phyloP scores from a whole-genome alignment of 2,888 invertebrate genomes.

The Megalurothrips usitatus region DNA sequence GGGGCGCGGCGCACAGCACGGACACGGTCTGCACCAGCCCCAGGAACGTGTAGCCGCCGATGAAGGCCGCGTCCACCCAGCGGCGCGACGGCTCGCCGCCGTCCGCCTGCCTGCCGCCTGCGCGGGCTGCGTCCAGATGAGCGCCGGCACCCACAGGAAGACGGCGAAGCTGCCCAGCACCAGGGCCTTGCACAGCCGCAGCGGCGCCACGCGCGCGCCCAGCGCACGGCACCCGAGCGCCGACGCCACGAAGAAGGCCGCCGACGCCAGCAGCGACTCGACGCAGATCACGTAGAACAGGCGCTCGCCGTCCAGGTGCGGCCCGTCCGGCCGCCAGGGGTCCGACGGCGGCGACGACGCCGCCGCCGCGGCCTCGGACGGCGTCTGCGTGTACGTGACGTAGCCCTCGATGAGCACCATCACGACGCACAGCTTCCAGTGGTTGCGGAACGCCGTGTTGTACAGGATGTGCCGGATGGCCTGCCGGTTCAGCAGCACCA shows the following conservation, averaged over 20 bases:
- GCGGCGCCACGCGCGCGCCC: neutral
- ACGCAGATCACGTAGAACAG: conserved; percentile 12
- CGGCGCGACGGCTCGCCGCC: neutral
- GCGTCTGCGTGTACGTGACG: conserved; percentile 31
- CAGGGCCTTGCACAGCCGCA: conserved; percentile 1
- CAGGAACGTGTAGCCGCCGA: conserved; percentile 17
- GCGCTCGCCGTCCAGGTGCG: neutral
- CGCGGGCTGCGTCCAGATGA: neutral
- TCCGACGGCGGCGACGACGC: neutral
- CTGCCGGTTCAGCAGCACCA: conserved; percentile 71
- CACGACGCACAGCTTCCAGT: conserved; percentile 76
- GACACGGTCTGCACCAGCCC: conserved; percentile 11
- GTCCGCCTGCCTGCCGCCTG: too few species aligned
- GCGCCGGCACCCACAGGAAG: conserved; percentile 11
- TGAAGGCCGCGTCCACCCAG: conserved; percentile 14
- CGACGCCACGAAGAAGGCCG: neutral
- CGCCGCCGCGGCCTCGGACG: neutral
- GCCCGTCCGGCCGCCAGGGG: neutral
- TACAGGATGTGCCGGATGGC: conserved; percentile 82
- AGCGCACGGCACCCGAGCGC: neutral
- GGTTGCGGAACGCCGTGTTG: conserved; percentile 55
- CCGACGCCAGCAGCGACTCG: conserved; percentile 6
- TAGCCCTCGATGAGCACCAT: conserved; percentile 77
- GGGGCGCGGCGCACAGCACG: conserved; percentile 12
- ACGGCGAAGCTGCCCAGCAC: conserved; percentile 23